Evolutionary conservation across 1,140 invertebrate species (phyloP), one percentile per base, ranked within the genome.

Genomic region (Pseudomyrmex dendroicus): DNA sequence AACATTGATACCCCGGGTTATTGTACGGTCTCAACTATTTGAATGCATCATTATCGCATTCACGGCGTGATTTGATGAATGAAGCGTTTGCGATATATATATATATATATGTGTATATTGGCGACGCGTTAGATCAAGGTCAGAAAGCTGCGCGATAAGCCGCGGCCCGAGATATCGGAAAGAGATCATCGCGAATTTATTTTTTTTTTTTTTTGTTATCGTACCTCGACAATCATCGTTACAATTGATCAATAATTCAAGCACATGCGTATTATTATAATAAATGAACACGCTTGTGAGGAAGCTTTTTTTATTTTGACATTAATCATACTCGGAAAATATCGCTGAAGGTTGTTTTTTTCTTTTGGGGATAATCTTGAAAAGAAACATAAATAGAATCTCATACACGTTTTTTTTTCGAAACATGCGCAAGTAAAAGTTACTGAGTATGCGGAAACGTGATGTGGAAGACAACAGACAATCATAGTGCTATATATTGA

Each of bases 401-500:
- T 48, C 13, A 9, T 5, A 17, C 35, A 35, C 35, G 35, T 35
- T 35, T 35, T 15, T 10, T 25, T 10, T 25, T 76, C n/a, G n/a
- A 20, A 54, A 76, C 5, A 12, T 52, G 44, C 15, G 10, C 8
- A 13, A 70, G 15, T 44, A 52, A 52, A 54, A 2, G 15, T 76
- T 66, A 7, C 5, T 35, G 35, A 35, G 35, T 35, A 77, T 66
- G 8, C 54, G 17, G 35, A 46, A 56, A 25, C 12, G 35, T 35
- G 25, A 77, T 52, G 59, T 66, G 25, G 17, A 77, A 77, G 50
- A 13, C 25, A 77, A 35, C 35, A 35, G 4, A 46, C 56, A 72
- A 73, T 72, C 66, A 35, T 35, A 82, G 12, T 52, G 7, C 20
- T 73, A 62, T 52, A 52, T 13, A 52, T 52, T 48, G 67, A 82